Percentiles rank a stretch among this genome's conserved stretches.
phyloP scores from a whole-genome alignment of 2,888 invertebrate species.

The Cataglyphis cursor region DNA sequence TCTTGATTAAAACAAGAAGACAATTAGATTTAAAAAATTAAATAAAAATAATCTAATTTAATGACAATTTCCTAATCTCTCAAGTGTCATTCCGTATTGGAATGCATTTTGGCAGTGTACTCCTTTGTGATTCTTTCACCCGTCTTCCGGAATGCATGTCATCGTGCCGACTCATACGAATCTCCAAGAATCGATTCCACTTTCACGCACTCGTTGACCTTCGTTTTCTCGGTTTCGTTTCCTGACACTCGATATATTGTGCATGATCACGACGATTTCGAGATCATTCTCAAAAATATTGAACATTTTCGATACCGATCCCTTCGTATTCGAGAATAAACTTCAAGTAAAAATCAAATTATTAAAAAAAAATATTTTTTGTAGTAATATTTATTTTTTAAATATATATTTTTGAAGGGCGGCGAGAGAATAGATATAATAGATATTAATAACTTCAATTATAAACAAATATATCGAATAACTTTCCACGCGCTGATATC shows the following conservation, averaged over 20 bases:
- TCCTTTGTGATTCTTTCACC: conserved; percentile 16
- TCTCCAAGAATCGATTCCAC: conserved; percentile 64
- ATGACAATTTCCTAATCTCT: neutral
- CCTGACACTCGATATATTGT: neutral
- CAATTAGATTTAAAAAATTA: neutral
- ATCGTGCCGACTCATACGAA: conserved; percentile 57
- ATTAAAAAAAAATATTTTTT: neutral
- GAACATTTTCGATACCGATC: neutral
- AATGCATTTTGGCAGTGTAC: neutral
- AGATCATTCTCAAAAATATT: neutral
- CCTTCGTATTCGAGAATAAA: neutral
- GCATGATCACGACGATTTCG: neutral
- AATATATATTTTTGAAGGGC: neutral
- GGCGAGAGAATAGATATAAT: no score
- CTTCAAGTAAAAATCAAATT: neutral
- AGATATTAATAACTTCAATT: neutral
- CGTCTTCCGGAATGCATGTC: conserved; percentile 63
- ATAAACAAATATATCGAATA: neutral
- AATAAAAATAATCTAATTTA: neutral
- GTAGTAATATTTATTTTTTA: neutral
- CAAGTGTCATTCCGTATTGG: neutral
- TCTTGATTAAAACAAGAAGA: neutral
- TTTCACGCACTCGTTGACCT: conserved; percentile 59
- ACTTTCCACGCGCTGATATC: conserved; percentile 30
- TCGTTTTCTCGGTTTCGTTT: conserved; percentile 54